Evolutionary conservation across 2,797 vertebrate species (phyloP), one percentile per base, ranked within the genome.

Genomic region (Sebastes oblongus): DNA sequence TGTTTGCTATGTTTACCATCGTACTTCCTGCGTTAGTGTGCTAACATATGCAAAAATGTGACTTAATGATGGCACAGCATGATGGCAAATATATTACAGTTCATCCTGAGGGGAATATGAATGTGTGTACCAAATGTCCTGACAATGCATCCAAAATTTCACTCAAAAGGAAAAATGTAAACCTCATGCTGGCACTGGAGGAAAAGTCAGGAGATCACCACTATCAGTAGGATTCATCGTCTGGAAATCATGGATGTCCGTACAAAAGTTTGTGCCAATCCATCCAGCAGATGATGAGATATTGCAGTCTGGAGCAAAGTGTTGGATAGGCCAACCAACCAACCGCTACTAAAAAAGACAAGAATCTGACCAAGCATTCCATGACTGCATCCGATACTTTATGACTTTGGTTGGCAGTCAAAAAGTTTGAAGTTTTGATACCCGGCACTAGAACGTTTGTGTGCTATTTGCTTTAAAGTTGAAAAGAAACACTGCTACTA

Each of bases 1-100:
- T 42, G 13, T 42, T 42, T 42, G 14, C 39, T 13, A 42, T 42
- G 13, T 42, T 42, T 42, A 42, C 39, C 39, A 0, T 42, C 13
- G 13, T 42, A 16, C 0, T 42, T 42, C 13, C 0, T 42, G 39
- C 6, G 13, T 16, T 42, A 42, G 39, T 42, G 0, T 42, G 13
- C 39, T 42, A 42, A 42, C 39, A 42, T 42, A 2, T 42, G 39
- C 39, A 42, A 42, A 42, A 42, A 42, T 16, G 0, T 16, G 39
- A 42, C 39, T 42, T 42, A 42, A 42, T 42, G 13, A 42, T 16
- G 39, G 13, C 13, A 42, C 39, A 42, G 39, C 39, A 42, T 42
- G 39, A 14, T 46, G 42, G 42, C 3, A 46, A 46, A 46, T 7
- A 0, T 46, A 46, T 16, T 18, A 18, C 42, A 46, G 6, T 46